phyloP scores from a whole-genome alignment of 2,888 invertebrate genomes.

The Criorhina ranunculi region DNA sequence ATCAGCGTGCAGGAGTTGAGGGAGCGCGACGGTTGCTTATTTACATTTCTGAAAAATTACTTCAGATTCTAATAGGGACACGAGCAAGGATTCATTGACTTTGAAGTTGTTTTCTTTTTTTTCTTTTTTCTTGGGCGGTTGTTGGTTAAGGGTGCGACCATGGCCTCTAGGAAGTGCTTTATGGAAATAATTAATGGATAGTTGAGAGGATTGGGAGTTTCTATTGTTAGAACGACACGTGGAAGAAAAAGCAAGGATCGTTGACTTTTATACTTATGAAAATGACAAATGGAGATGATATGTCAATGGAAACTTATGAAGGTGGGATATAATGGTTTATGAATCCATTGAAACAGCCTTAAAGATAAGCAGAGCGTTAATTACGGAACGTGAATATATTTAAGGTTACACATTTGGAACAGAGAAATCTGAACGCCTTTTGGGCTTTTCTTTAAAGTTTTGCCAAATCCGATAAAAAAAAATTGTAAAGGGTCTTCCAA shows the following conservation, averaged over 20 bases:
- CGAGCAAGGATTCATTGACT: conserved; percentile 26
- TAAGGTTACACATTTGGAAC: no score
- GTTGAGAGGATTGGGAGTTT: conserved; percentile 1
- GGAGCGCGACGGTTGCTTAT: conserved; percentile 17
- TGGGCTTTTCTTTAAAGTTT: no score
- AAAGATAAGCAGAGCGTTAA: no score
- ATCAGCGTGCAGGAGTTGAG: conserved; percentile 24
- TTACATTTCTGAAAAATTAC: conserved; percentile 45
- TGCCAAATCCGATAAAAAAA: no score
- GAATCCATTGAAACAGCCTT: no score
- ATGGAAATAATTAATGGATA: conserved; percentile 28
- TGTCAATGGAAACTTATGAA: conserved; percentile 12
- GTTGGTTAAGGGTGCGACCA: conserved; percentile 41
- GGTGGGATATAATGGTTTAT: neutral
- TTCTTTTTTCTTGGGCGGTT: neutral
- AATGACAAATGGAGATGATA: conserved; percentile 38
- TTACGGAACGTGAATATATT: no score
- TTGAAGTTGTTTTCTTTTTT: conserved; percentile 2
- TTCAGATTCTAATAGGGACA: conserved; percentile 18
- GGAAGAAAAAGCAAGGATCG: conserved; percentile 2
- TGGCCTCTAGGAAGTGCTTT: conserved; percentile 20
- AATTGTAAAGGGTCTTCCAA: no score
- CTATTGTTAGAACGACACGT: neutral
- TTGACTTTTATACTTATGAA: conserved; percentile 8
- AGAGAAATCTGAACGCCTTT: no score